Evolutionary conservation across 2,888 invertebrate genomes (phyloP), one percentile per base, ranked within the genome.

Genomic region (Sphaerophoria rueppellii): DNA sequence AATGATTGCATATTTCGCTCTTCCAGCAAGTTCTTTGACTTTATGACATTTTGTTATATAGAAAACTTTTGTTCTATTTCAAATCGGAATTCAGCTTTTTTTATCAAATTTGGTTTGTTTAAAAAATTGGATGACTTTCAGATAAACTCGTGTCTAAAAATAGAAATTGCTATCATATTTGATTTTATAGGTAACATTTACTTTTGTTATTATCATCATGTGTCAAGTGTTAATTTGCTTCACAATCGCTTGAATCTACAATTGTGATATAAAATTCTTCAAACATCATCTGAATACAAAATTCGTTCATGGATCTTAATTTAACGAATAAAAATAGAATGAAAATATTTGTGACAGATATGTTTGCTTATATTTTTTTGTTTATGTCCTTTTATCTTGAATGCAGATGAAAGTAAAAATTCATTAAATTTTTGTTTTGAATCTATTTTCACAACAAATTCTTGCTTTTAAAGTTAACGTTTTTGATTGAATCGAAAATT

Each of bases 191-290:
- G 24, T 24, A 72, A 58, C 40, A 55, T 24, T 32, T 6, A 9
- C 9, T 61, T 67, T 9, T 12, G 61, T 50, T 73, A 61, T 43
- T 75, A 50, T 61, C 16, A 55, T 34, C 43, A 16, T 24, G 37
- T 69, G 67, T 61, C 72, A 63, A 54, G 72, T 82, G 82, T 54
- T 82, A 77, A 82, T 77, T 72, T 82, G 67, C 73, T 76, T 72
- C 52, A 58, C 67, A 54, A 76, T 7, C 72, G 67, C 81, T 82
- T 48, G 46, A 67, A 48, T 48, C 54, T 50, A 35, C 65, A 40
- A 57, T 32, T 4, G 12, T 55, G n/a, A 48, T 65, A 67, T 40
- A 60, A 37, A 73, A 60, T 35, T 72, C 43, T 7, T 12, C 7
- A 50, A 14, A 4, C 7, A 16, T 16, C 7, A 2, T 7, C 50